These are phyloP conservation scores for Riparia riparia DNA, from an alignment of 2,113 vertebrate species.

Conservation along the genomic window DNA sequence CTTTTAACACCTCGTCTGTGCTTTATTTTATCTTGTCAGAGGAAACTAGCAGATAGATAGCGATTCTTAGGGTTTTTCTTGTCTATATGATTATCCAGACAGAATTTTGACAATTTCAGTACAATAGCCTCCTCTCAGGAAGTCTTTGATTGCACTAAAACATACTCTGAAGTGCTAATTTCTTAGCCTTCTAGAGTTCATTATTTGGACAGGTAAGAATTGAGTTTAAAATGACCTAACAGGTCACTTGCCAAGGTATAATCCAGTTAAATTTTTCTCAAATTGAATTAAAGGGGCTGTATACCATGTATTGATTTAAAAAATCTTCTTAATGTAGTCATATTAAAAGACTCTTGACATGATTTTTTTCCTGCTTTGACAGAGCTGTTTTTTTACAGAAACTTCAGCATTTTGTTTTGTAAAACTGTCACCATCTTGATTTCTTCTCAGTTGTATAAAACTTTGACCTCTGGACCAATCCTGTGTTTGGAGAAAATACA, in stretches of 20 bases:
- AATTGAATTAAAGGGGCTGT: conserved; percentile 22
- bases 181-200: conserved; percentile 29
- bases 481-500: not conserved
- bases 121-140: not conserved
- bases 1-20: not conserved
- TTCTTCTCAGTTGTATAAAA: not conserved
- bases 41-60: not conserved
- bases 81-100: not conserved
- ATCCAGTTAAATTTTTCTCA: not conserved
- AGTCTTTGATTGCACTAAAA: conserved; percentile 5
- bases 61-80: not conserved
- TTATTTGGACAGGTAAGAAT: conserved; percentile 50
- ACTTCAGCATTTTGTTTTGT: not conserved
- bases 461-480: not conserved
- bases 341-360: not conserved
- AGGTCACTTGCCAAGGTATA: conserved; percentile 1
- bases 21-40: not conserved
- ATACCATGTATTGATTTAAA: conserved; percentile 5
- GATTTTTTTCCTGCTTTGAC: not conserved
- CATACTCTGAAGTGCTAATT: not conserved
- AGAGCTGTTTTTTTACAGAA: not conserved
- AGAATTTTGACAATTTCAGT: not conserved
- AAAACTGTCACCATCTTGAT: not conserved
- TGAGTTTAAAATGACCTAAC: conserved; percentile 16
- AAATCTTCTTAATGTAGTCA: not conserved